A percentile compares a stretch with the other conserved stretches of the same genome.
phyloP scores from a whole-genome alignment of 2,888 invertebrate species.

The Synanthedon myopaeformis region DNA sequence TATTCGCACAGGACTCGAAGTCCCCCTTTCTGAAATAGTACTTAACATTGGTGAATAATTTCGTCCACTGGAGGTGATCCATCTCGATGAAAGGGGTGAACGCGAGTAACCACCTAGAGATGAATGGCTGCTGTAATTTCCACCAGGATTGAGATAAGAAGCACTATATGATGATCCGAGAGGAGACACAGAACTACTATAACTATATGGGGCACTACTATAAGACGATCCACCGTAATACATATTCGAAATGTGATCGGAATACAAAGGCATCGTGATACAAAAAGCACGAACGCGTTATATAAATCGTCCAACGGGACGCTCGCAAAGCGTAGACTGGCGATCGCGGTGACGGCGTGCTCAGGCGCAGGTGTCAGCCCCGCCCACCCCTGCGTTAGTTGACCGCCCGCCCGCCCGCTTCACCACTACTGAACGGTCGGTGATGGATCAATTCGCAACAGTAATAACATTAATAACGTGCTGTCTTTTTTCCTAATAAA shows the following conservation, averaged over 20 bases:
- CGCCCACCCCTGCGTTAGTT: slow-evolving; percentile 22
- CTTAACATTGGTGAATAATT: slow-evolving; percentile 80
- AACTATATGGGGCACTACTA: slow-evolving; percentile 54
- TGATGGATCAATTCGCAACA: slow-evolving; percentile 47
- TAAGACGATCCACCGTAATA: slow-evolving; percentile 64
- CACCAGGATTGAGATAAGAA: slow-evolving; percentile 62
- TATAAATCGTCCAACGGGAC: background rate
- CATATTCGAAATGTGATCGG: slow-evolving; percentile 75
- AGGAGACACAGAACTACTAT: slow-evolving; percentile 52
- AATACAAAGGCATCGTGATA: slow-evolving; percentile 75
- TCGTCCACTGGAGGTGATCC: slow-evolving; percentile 43
- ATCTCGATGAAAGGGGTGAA: slow-evolving; percentile 44
- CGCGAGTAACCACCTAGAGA: slow-evolving; percentile 70
- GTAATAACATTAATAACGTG: slow-evolving; percentile 29
- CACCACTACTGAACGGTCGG: slow-evolving; percentile 48
- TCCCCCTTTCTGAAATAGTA: slow-evolving; percentile 72
- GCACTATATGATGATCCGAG: slow-evolving; percentile 56
- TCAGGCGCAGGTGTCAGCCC: slow-evolving; percentile 27
- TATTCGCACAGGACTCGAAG: slow-evolving; percentile 47
- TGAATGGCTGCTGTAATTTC: slow-evolving; percentile 58
- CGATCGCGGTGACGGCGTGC: slow-evolving; percentile 17
- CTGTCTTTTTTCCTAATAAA: too few relatives aligned
- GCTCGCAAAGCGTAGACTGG: slow-evolving; percentile 28
- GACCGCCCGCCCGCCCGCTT: slow-evolving; percentile 17
- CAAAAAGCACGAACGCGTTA: background rate